Evolutionary conservation across 2,888 invertebrate species (phyloP).

Genomic region (Chouioia cunea): DNA sequence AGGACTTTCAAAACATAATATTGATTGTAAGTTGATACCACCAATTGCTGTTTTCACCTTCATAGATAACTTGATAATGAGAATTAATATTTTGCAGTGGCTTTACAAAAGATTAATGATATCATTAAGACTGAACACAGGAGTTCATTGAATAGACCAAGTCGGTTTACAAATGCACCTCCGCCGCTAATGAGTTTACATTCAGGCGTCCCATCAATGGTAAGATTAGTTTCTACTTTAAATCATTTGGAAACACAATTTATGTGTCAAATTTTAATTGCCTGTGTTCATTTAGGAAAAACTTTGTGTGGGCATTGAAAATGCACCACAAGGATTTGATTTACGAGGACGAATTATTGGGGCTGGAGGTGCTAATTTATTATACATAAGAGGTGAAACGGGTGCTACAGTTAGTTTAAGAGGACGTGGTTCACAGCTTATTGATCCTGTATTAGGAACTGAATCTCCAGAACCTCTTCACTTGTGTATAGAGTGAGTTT

Average conservation of each 20-base stretch:
- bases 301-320: conserved; percentile 82
- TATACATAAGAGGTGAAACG: conserved; percentile 84
- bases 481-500: conserved; percentile 77
- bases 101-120: conserved; percentile 71
- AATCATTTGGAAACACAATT: conserved; percentile 8
- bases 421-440: conserved; percentile 76
- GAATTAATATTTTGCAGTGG: conserved; percentile 64
- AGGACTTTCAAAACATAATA: conserved; percentile 70
- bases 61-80: too few species aligned
- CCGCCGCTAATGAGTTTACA: conserved; percentile 70
- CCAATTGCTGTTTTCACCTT: too few species aligned
- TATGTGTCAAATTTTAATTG: conserved; percentile 18
- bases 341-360: conserved; percentile 82
- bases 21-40: conserved; percentile 63
- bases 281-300: conserved; percentile 73
- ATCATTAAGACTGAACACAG: conserved; percentile 69
- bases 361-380: conserved; percentile 78
- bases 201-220: conserved; percentile 63
- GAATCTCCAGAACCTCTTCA: conserved; percentile 81
- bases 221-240: conserved; percentile 50
- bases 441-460: conserved; percentile 72
- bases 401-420: conserved; percentile 82
- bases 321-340: conserved; percentile 82
- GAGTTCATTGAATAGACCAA: conserved; percentile 65
- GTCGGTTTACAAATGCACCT: conserved; percentile 67